Conservation (phyloP, 2,113 vertebrate species). For the Promerops cafer region DNA sequence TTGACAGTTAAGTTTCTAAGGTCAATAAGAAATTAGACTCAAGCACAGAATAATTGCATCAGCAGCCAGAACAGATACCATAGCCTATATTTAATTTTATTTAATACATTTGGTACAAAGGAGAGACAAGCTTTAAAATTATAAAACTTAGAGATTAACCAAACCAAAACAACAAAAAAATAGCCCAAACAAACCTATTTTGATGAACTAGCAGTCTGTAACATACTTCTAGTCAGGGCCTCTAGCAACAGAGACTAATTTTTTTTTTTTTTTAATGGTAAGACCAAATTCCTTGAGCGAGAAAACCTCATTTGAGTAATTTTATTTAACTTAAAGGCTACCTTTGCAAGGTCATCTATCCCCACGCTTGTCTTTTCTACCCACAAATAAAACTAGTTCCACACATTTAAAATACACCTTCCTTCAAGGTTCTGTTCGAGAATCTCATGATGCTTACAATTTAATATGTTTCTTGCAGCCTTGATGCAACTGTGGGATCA, state of each 20-base stretch:
- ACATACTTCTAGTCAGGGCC: not conserved
- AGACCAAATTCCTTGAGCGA: not conserved
- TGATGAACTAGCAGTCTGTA: not conserved
- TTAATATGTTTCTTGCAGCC: not conserved
- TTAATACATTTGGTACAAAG: not conserved
- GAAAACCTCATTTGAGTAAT: not conserved
- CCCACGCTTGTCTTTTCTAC: not conserved
- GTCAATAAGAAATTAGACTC: not conserved
- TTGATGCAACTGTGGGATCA: not conserved
- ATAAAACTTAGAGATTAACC: not conserved
- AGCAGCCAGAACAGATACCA: not conserved
- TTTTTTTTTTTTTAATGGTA: not conserved
- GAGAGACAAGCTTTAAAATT: not conserved
- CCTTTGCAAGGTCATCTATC: not conserved
- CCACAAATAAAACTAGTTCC: not conserved
- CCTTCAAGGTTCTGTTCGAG: not conserved
- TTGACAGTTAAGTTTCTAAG: not conserved
- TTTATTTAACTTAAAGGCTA: conserved; percentile 7
- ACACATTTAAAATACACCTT: not conserved
- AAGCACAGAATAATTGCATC: not conserved
- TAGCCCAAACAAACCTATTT: not conserved
- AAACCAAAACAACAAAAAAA: not conserved
- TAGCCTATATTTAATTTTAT: not conserved
- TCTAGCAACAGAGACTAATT: not conserved
- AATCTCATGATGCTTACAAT: not conserved